Base-by-base conservation (phyloP, 2,888 invertebrate genomes). In the Pachliopta kotzebuea region DNA sequence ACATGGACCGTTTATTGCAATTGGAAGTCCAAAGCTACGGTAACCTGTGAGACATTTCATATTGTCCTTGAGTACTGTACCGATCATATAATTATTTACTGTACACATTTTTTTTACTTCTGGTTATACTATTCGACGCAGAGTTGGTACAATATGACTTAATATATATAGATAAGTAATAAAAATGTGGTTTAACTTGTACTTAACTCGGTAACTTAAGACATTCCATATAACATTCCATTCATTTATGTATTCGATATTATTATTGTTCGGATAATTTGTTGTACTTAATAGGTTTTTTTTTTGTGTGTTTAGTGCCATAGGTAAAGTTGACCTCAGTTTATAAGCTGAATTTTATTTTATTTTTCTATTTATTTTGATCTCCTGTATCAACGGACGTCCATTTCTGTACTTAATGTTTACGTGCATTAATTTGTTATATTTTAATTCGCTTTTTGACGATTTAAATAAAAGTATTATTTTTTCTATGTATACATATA, bases 231-330 rank as follows among this genome's bases (percentile, higher is more conserved):
- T 70, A 64, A 77, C 78, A 77, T 77, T 78, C 76, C 78, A 73
- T 70, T 52, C 17, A 60, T 69, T 70, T 70, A 69, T 67, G 62
- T 68, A 65, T 64, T 67, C 68, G 56, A 56, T 68, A 70, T 60
- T 66, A 70, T 68, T 71, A 68, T 68, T 71, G 65, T 63, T 66
- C 65, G 68, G 67, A 66, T 67, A 63, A 69, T 70, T 67, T 68
- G 68, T 68, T 62, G 49, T 56, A 26, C 18, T 31, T 31, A 56
- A 60, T 18, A 26, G 56, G 62, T 60, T 62, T 68, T 65, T 67
- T 62, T 63, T 60, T 68, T 75, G 49, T 75, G 75, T 75, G 78
- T 69, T 72, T 85, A 86, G 87, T 88, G 88, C 88, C 88, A 88
- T 88, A 86, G 80, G 79, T 75, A 70, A 78, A 74, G 70, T 60